Evolutionary conservation across 2,113 vertebrate species (phyloP).

Genomic region (Labeo catla): DNA sequence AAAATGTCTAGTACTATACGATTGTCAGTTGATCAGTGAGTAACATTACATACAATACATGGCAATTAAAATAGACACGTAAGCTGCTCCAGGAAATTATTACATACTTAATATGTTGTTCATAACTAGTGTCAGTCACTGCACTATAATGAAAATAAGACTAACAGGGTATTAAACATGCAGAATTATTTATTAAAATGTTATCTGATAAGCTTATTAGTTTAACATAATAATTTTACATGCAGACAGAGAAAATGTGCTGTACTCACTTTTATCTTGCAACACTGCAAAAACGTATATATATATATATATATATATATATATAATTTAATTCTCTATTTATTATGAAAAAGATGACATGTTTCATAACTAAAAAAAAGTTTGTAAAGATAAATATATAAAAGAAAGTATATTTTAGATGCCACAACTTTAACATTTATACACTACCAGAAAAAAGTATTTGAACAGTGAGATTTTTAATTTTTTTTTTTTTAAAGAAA

Average conservation of each 20-base stretch:
- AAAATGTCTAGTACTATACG: background rate
- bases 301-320: background rate
- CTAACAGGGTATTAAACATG: background rate
- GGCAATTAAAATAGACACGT: background rate
- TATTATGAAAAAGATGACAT: background rate
- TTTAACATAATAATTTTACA: background rate
- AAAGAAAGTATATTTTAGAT: background rate
- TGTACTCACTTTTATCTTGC: background rate
- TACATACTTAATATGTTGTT: constrained; percentile 12
- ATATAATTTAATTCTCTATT: background rate
- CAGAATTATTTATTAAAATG: background rate
- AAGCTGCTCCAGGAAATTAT: constrained; percentile 4
- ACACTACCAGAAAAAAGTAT: too few species aligned
- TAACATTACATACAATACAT: background rate
- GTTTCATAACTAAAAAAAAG: background rate
- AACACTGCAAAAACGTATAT: background rate
- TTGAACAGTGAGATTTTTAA: too few species aligned
- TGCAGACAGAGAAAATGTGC: background rate
- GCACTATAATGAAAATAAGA: background rate
- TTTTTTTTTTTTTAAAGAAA: too few species aligned
- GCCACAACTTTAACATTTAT: too few species aligned
- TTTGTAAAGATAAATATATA: background rate
- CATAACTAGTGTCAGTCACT: background rate
- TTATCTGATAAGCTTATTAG: background rate
- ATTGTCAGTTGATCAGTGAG: background rate